Conservation (phyloP, 2,113 vertebrate species). For the Pangasianodon hypophthalmus region DNA sequence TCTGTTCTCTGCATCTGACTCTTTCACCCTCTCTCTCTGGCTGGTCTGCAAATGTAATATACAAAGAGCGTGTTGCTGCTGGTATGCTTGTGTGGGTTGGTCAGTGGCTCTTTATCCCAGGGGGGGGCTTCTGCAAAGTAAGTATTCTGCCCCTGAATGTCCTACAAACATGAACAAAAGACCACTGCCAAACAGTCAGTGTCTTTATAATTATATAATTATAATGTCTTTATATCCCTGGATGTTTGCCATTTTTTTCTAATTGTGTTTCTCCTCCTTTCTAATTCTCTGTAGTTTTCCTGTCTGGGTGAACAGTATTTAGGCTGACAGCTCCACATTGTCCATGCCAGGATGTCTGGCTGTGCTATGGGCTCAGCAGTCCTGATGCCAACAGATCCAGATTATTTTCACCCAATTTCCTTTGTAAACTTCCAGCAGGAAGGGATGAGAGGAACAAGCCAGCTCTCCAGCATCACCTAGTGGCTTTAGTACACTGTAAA, state of each 20-base stretch:
- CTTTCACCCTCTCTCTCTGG: conserved; percentile 44
- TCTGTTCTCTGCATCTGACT: conserved; percentile 23
- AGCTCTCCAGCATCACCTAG: conserved; percentile 11
- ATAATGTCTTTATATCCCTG: neutral
- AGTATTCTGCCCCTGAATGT: conserved; percentile 13
- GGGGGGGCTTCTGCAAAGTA: conserved; percentile 17
- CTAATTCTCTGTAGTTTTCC: neutral
- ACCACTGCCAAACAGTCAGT: neutral
- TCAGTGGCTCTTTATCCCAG: conserved; percentile 61
- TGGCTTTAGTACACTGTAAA: neutral
- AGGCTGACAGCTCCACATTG: neutral
- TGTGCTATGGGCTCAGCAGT: conserved; percentile 1
- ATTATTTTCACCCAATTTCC: conserved; percentile 35
- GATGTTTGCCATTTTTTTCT: neutral
- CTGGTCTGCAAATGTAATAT: conserved; percentile 62
- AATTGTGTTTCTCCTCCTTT: neutral
- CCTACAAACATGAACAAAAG: conserved; percentile 20
- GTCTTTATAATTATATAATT: neutral
- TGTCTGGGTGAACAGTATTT: neutral
- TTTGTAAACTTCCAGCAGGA: conserved; percentile 22
- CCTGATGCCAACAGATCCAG: neutral
- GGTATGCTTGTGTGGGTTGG: conserved; percentile 60
- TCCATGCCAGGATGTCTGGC: conserved; percentile 10
- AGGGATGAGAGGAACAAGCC: neutral
- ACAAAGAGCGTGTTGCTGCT: conserved; percentile 71